Conservation (phyloP, 2,113 vertebrate species). For the Glaucidium brasilianum region DNA sequence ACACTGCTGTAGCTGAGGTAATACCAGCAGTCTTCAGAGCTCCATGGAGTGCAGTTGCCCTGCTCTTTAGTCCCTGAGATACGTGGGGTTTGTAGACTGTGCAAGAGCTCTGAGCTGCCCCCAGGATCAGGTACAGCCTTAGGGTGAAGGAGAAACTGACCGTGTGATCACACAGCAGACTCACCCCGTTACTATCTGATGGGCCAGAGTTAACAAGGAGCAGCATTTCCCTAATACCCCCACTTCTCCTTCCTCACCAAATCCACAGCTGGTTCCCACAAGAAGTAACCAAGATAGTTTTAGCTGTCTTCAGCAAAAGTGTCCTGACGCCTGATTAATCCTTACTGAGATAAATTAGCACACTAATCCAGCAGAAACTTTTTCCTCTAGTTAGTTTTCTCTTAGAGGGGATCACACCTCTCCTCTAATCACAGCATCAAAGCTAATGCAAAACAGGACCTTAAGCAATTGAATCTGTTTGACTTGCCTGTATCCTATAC, state of each 20-base stretch:
- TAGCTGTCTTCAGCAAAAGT: neutral
- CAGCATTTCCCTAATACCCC: neutral
- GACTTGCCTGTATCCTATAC: neutral
- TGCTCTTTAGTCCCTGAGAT: neutral
- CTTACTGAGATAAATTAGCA: neutral
- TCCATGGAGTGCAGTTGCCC: neutral
- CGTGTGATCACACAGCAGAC: rapidly evolving
- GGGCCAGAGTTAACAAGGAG: neutral
- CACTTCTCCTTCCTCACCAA: neutral
- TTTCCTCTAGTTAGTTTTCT: neutral
- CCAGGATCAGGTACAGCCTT: neutral
- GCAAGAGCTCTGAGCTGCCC: neutral
- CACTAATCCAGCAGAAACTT: neutral
- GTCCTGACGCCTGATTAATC: neutral
- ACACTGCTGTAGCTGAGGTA: neutral
- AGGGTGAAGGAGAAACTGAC: neutral
- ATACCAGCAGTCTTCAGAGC: neutral
- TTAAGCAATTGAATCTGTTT: neutral
- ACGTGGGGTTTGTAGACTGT: neutral
- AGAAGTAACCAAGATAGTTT: neutral
- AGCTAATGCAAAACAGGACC: neutral
- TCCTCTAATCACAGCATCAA: neutral
- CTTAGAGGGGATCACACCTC: neutral
- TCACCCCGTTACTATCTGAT: neutral
- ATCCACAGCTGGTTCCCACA: rapidly evolving